A percentile compares a stretch with the other conserved stretches of the same genome.
phyloP scores from a whole-genome alignment of 2,113 vertebrate species.

The Deroptyus accipitrinus region DNA sequence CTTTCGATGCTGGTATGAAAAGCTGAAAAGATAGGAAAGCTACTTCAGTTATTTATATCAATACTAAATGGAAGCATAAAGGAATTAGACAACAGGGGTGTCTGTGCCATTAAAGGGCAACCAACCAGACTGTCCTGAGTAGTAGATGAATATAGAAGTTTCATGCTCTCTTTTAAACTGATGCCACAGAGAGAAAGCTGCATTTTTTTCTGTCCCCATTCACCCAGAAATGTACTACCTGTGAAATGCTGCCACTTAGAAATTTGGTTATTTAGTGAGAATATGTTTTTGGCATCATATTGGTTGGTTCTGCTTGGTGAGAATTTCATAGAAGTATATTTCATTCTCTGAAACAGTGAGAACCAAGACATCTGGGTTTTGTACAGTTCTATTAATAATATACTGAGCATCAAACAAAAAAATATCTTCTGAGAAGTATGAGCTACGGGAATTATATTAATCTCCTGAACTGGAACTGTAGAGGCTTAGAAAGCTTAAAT shows the following conservation, averaged over 20 bases:
- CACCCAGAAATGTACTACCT: neutral
- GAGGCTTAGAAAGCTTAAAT: conserved; percentile 66
- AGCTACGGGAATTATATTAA: conserved; percentile 59
- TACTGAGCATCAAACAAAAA: conserved; percentile 21
- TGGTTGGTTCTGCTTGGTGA: neutral
- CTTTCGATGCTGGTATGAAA: neutral
- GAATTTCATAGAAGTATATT: neutral
- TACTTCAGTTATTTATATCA: neutral
- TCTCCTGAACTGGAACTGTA: conserved; percentile 60
- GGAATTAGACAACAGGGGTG: neutral
- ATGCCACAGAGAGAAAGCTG: neutral
- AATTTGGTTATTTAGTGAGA: neutral
- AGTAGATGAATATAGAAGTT: neutral
- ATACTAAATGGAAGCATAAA: neutral
- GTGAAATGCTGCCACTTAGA: neutral
- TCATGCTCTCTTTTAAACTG: neutral
- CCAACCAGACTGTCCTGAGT: neutral
- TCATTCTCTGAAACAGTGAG: neutral
- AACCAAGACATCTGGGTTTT: neutral
- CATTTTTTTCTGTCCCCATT: neutral
- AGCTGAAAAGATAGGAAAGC: neutral
- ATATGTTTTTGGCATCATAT: neutral
- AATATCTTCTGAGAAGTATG: conserved; percentile 1
- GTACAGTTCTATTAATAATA: neutral
- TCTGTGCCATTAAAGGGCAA: neutral